These are phyloP conservation scores for Geococcyx californianus DNA, from an alignment of 2,113 vertebrate species.

Conservation along the genomic window DNA sequence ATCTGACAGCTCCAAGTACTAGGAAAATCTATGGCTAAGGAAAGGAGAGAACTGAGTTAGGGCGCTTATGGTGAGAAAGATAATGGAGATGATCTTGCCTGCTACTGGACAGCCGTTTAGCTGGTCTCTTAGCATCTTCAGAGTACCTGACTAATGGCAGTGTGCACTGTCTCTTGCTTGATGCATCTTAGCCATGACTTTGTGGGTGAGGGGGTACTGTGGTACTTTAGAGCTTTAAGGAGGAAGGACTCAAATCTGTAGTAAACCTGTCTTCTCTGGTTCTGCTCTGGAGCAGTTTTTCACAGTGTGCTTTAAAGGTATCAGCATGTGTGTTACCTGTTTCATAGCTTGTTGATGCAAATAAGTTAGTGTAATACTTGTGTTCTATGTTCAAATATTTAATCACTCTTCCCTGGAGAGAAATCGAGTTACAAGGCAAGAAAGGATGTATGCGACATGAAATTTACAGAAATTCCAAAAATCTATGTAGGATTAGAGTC, in stretches of 20 bases:
- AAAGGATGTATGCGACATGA: background rate
- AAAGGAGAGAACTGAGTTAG: background rate
- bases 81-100: background rate
- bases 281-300: background rate
- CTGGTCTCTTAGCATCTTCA: background rate
- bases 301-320: background rate
- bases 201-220: background rate
- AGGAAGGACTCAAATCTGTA: background rate
- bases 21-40: background rate
- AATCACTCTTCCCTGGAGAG: background rate
- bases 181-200: background rate
- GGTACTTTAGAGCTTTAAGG: background rate
- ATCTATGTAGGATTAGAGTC: background rate
- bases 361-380: background rate
- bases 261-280: background rate
- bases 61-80: background rate
- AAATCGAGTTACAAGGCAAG: background rate
- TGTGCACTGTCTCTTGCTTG: background rate
- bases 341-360: background rate
- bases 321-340: background rate
- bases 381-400: background rate
- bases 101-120: background rate
- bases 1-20: background rate
- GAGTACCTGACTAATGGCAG: background rate
- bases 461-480: background rate